Evolutionary conservation across 2,888 invertebrate species (phyloP).

Genomic region (Bombylius major): DNA sequence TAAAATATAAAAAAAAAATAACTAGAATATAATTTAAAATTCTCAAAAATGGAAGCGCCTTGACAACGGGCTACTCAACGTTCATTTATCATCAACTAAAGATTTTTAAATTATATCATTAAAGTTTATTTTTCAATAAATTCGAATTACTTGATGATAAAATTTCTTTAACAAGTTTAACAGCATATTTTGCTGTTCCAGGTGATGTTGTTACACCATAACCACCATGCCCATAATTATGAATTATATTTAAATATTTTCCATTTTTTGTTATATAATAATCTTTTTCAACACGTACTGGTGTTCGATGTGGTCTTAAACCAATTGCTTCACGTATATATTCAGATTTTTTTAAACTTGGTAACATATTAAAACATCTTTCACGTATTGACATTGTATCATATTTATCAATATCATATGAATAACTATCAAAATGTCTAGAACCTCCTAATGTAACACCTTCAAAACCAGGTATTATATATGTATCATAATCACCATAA

Average conservation of each 20-base stretch:
- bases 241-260: conserved; percentile 53
- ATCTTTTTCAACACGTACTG: conserved; percentile 61
- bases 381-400: conserved; percentile 67
- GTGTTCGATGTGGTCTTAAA: conserved; percentile 65
- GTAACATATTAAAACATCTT: conserved; percentile 63
- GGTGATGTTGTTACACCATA: conserved; percentile 86
- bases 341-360: conserved; percentile 47
- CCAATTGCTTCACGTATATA: conserved; percentile 58
- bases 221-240: conserved; percentile 92
- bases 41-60: no score
- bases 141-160: conserved; percentile 20
- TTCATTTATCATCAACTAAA: no score
- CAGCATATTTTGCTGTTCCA: conserved; percentile 69
- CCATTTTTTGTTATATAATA: conserved; percentile 30
- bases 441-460: conserved; percentile 74
- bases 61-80: no score
- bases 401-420: conserved; percentile 49
- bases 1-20: no score
- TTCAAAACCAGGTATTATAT: conserved; percentile 67
- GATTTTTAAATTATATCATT: no score
- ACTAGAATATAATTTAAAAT: no score
- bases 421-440: conserved; percentile 69
- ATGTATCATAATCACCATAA: conserved; percentile 75
- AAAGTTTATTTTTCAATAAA: no score
- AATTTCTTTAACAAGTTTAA: conserved; percentile 50